Evolutionary conservation across 2,888 invertebrate genomes (phyloP).

Genomic region (Parnassius glacialis): DNA sequence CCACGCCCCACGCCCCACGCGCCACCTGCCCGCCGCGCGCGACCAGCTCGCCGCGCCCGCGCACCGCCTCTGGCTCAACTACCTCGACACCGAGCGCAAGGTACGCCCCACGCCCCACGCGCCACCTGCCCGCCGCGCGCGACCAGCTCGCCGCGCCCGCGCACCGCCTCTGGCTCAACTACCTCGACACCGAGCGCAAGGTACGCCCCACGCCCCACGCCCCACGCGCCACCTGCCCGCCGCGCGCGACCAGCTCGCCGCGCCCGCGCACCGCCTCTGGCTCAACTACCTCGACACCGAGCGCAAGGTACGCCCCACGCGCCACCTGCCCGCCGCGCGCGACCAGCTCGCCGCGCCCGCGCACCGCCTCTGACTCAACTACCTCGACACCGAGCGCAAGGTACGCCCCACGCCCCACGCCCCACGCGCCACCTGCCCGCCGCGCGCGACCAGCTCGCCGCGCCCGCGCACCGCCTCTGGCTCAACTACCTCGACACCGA

Average conservation of each 20-base stretch:
- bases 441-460: conserved; percentile 91
- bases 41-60: conserved; percentile 93
- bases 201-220: background rate
- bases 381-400: conserved; percentile 94
- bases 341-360: conserved; percentile 93
- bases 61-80: conserved; percentile 93
- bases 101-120: conserved; percentile 57
- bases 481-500: conserved; percentile 94
- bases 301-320: conserved; percentile 82
- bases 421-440: conserved; percentile 87
- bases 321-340: conserved; percentile 88
- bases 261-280: conserved; percentile 94
- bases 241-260: conserved; percentile 91
- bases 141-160: conserved; percentile 93
- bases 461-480: conserved; percentile 94
- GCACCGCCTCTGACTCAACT: conserved; percentile 93
- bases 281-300: conserved; percentile 94
- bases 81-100: conserved; percentile 94
- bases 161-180: conserved; percentile 93
- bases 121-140: conserved; percentile 88
- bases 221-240: conserved; percentile 87
- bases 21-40: conserved; percentile 88
- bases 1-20: conserved; percentile 58
- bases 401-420: background rate
- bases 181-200: conserved; percentile 94